phyloP scores from a whole-genome alignment of 2,888 invertebrate genomes.

The Dendrolimus pini region DNA sequence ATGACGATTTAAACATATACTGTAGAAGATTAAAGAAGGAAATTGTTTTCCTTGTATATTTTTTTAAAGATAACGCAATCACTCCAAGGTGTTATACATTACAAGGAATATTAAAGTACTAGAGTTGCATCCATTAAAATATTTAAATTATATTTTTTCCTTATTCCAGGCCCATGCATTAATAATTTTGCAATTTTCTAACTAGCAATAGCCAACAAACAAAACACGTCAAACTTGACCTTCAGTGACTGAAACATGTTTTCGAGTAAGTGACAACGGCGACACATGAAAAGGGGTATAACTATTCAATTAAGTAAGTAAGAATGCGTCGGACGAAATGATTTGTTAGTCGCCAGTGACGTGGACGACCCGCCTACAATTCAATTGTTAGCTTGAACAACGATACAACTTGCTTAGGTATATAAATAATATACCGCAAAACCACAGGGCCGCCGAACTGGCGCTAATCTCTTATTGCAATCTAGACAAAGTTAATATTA shows the following conservation, averaged over 20 bases:
- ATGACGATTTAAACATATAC: too few relatives aligned
- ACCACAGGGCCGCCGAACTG: constrained; percentile 12
- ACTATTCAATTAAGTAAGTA: constrained; percentile 21
- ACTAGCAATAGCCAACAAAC: not conserved
- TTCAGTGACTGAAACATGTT: constrained; percentile 3
- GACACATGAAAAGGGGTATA: constrained; percentile 1
- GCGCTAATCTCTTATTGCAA: not conserved
- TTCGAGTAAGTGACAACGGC: constrained; percentile 1
- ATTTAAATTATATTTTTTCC: not conserved
- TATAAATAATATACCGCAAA: constrained; percentile 14
- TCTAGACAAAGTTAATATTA: not conserved
- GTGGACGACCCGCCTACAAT: constrained; percentile 42
- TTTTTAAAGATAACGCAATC: not conserved
- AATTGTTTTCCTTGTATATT: too few relatives aligned
- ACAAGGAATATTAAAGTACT: not conserved
- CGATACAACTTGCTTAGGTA: constrained; percentile 5
- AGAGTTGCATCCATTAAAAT: not conserved
- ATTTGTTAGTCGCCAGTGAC: constrained; percentile 30
- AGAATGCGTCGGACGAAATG: constrained; percentile 22
- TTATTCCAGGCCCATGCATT: not conserved
- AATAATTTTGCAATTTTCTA: not conserved
- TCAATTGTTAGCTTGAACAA: constrained; percentile 5
- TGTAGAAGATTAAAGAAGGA: too few relatives aligned
- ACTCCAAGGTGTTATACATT: not conserved
- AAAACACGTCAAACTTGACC: constrained; percentile 3